Conservation (phyloP, 2,797 vertebrate genomes). For the Vireo griseus region DNA sequence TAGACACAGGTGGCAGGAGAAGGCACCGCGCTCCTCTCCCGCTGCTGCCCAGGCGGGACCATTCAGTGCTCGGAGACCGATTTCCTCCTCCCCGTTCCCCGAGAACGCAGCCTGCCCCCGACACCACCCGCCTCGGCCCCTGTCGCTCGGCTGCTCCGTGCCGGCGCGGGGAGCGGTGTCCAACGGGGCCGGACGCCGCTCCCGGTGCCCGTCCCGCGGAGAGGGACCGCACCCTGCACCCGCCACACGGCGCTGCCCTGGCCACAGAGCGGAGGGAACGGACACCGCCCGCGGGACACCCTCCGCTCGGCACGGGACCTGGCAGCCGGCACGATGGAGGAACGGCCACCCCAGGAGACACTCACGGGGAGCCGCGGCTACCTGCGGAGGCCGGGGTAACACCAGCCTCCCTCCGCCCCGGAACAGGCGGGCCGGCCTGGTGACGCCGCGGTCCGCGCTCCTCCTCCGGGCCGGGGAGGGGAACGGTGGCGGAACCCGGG, state of each 20-base stretch:
- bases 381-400: accelerated
- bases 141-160: not conserved
- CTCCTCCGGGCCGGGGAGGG: not conserved
- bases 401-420: accelerated
- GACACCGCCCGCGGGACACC: not conserved
- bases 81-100: too few species aligned
- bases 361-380: not conserved
- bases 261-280: too few species aligned
- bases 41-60: not conserved
- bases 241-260: not conserved
- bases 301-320: not conserved
- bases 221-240: accelerated
- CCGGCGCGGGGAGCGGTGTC: too few species aligned
- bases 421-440: accelerated
- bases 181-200: accelerated
- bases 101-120: not conserved
- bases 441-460: not conserved
- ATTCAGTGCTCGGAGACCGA: accelerated
- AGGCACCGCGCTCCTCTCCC: not conserved
- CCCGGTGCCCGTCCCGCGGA: not conserved
- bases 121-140: too few species aligned
- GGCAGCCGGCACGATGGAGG: accelerated
- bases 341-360: accelerated
- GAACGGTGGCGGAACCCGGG: too few species aligned
- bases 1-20: accelerated